Conservation (phyloP, 2,113 vertebrate genomes). For the Asarcornis scutulata region DNA sequence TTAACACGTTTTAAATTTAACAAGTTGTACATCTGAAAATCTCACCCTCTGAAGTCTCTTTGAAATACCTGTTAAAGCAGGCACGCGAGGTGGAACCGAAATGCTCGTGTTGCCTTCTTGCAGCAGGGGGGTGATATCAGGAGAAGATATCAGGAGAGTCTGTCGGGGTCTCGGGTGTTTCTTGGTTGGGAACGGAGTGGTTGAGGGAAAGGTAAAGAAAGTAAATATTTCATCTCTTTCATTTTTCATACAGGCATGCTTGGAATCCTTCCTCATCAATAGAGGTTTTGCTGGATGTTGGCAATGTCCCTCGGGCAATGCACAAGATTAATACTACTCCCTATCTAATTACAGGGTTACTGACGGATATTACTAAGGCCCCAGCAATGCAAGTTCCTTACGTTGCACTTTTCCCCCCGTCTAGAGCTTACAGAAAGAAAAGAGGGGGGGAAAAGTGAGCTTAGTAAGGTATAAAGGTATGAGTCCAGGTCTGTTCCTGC, state of each 20-base stretch:
- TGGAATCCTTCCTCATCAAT: constrained; percentile 74
- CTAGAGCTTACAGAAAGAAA: constrained; percentile 45
- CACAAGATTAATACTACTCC: constrained; percentile 77
- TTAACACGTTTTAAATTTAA: not conserved
- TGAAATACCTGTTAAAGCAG: not conserved
- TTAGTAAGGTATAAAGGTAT: not conserved
- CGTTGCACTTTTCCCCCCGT: constrained; percentile 67
- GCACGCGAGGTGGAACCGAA: not conserved
- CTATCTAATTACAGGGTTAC: constrained; percentile 86
- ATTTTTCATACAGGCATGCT: constrained; percentile 67
- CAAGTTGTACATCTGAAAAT: not conserved
- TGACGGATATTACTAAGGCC: constrained; percentile 83
- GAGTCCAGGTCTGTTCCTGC: constrained; percentile 54
- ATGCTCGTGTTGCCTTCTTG: not conserved
- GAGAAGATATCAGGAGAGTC: not conserved
- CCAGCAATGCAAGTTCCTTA: constrained; percentile 68
- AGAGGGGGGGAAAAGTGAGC: not conserved
- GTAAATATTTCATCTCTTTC: constrained; percentile 50
- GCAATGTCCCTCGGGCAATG: constrained; percentile 70
- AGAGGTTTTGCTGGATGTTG: constrained; percentile 73
- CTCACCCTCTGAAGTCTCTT: not conserved
- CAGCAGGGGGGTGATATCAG: not conserved
- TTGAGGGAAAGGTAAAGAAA: constrained; percentile 19
- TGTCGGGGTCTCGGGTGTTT: not conserved
- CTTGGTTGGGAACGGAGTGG: not conserved